Conservation (phyloP, 2,797 vertebrate species). For the Somateria mollissima region DNA sequence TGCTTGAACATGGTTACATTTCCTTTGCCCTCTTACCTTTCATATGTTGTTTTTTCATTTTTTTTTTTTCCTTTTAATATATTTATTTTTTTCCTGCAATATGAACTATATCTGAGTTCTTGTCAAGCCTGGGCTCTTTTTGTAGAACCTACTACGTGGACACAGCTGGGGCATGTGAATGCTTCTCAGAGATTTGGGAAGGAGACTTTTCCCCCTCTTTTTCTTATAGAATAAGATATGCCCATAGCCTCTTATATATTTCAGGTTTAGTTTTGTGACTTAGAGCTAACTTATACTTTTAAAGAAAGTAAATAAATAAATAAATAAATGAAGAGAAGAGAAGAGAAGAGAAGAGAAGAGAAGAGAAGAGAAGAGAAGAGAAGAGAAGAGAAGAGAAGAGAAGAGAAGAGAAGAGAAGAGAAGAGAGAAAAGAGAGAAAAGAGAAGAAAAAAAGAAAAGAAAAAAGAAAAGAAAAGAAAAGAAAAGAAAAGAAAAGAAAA, state of each 20-base stretch:
- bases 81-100: conserved; percentile 1
- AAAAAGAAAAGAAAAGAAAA: no score
- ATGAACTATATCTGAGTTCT: conserved; percentile 22
- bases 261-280: neutral
- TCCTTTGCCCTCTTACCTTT: conserved; percentile 29
- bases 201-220: neutral
- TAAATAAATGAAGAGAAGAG: no score
- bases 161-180: neutral
- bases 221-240: neutral
- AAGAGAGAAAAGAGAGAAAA: neutral
- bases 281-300: neutral
- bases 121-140: neutral
- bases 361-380: neutral
- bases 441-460: accelerated
- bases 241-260: accelerated
- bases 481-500: neutral
- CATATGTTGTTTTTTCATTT: conserved; percentile 26
- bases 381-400: neutral
- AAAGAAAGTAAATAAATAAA: neutral
- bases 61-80: conserved; percentile 27
- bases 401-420: neutral
- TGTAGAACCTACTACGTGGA: neutral
- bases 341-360: neutral
- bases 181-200: neutral
- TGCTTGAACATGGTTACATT: conserved; percentile 43